Evolutionary conservation across 2,888 invertebrate genomes (phyloP), one percentile per base, ranked within the genome.

Genomic region (Dolomedes plantarius): DNA sequence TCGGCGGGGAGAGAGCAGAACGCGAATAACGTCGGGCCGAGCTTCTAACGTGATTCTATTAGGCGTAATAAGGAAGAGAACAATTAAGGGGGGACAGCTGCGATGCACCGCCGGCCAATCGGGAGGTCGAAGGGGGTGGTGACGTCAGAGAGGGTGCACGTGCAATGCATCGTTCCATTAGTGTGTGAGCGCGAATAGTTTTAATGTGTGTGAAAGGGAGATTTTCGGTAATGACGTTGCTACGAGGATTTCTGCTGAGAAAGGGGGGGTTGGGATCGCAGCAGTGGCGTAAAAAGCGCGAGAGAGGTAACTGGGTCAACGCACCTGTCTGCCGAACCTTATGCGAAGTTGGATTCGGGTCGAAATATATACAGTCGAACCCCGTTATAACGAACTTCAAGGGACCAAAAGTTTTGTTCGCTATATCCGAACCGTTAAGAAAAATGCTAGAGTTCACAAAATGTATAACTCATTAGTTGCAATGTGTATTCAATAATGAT

Each of bases 11-110:
- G 41, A 41, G 64, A 11, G 23, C 28, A 13, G 69, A 41, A 39
- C 36, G 39, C 32, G 68, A 16, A n/a, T 65, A 65, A 36, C 36
- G 68, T 36, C 36, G 32, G 68, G 23, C 23, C 23, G 27, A 39
- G 36, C 68, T 23, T 68, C 68, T 68, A 79, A 80, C 80, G 80
- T 80, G 80, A 80, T 80, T 80, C 80, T 80, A 80, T 80, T 80
- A 80, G 72, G 7, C 16, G 50, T 80, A 80, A 80, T 80, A 80
- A 80, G 80, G 80, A 80, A 80, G 73, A 62, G 80, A 80, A 80
- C 80, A 80, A 80, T 80, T 80, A 80, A 73, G 80, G 80, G 46
- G 69, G 50, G 39, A 67, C 80, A 80, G 72, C 80, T 80, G 80
- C 73, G 68, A 67, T 68, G 19, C 23, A 28, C 36, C 16, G 62